phyloP scores from a whole-genome alignment of 2,113 vertebrate genomes.

The Mastomys coucha region DNA sequence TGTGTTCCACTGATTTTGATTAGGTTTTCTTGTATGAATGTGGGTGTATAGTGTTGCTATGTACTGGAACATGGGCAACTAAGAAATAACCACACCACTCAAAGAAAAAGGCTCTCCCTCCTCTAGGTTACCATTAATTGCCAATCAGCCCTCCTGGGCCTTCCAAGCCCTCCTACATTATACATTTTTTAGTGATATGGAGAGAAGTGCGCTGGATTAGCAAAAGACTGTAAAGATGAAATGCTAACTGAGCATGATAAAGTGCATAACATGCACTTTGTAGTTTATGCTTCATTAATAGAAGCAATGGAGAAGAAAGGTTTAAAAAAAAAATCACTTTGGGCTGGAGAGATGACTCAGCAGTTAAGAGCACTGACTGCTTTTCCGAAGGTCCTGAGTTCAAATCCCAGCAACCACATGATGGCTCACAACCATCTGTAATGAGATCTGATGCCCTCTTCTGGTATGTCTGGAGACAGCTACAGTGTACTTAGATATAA shows the following conservation, averaged over 20 bases:
- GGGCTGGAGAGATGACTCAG: no score
- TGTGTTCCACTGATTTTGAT: neutral
- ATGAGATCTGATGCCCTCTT: no score
- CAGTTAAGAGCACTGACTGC: no score
- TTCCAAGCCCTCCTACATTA: neutral
- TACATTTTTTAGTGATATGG: neutral
- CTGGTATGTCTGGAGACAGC: no score
- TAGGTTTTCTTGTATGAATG: neutral
- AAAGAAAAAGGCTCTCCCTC: neutral
- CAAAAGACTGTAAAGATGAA: neutral
- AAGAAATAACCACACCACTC: neutral
- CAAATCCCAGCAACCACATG: no score
- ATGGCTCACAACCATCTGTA: no score
- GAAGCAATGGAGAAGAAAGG: neutral
- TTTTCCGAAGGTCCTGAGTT: no score
- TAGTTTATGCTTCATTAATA: neutral
- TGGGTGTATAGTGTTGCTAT: neutral
- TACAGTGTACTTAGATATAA: no score
- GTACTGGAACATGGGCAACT: neutral
- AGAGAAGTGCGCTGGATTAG: neutral
- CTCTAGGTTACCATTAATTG: neutral
- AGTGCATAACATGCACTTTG: neutral
- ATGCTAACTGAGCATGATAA: neutral
- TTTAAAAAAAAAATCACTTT: neutral
- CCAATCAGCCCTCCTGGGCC: neutral